A percentile compares a stretch with the other conserved stretches of the same genome.
These are phyloP conservation scores for Pheosia tremula DNA, from an alignment of 2,888 invertebrate genomes.

Conservation along the genomic window DNA sequence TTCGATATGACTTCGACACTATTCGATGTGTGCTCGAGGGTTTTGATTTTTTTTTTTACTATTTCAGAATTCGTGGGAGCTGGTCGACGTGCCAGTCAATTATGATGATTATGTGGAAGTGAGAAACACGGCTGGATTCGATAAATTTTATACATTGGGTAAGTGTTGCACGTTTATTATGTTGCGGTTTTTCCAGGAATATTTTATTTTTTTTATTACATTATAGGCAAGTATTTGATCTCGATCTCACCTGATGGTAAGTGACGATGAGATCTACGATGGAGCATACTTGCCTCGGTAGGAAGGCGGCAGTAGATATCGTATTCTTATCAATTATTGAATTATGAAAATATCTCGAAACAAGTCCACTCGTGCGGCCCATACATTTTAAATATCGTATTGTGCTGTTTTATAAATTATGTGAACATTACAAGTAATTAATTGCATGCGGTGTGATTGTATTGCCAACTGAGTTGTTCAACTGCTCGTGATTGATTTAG, in stretches of 20 bases:
- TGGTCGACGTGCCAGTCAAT: constrained; percentile 67
- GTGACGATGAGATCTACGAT: too few species aligned
- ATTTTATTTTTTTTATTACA: too few species aligned
- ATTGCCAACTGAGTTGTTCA: constrained; percentile 3
- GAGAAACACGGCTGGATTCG: constrained; percentile 85
- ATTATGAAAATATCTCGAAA: neutral
- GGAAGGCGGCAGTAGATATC: too few species aligned
- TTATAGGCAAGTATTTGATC: too few species aligned
- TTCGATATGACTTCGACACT: neutral
- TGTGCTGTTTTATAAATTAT: neutral
- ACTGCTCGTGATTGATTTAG: neutral
- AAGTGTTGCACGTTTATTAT: constrained; percentile 50
- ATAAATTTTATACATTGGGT: constrained; percentile 82
- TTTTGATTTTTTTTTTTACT: constrained; percentile 4
- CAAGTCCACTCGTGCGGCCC: neutral
- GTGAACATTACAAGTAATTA: neutral
- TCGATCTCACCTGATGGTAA: too few species aligned
- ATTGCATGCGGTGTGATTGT: neutral
- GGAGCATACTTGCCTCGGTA: too few species aligned
- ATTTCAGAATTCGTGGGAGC: constrained; percentile 86
- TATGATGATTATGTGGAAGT: constrained; percentile 75
- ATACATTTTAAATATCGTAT: neutral
- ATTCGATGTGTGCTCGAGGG: neutral
- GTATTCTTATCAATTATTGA: neutral
- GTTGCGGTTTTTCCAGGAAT: neutral